Conservation (phyloP, 2,888 invertebrate genomes). For the Eristalis tenax region DNA sequence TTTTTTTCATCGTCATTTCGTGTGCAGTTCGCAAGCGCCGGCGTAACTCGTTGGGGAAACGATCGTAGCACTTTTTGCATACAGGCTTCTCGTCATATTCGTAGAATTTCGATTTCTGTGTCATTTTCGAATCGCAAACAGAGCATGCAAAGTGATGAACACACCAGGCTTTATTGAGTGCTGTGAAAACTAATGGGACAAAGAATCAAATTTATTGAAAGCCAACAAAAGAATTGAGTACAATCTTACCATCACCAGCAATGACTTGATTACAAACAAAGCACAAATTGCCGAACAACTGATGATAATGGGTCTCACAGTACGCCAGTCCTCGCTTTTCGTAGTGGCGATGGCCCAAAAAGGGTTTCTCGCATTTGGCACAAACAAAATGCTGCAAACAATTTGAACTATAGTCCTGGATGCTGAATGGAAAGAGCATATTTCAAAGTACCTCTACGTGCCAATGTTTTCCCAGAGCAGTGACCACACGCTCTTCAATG, state of each 20-base stretch:
- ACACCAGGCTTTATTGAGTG: conserved; percentile 99
- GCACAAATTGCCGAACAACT: conserved; percentile 98
- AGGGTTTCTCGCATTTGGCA: conserved; percentile 99
- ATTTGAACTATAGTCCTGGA: background rate
- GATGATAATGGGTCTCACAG: conserved; percentile 99
- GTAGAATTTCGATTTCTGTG: conserved; percentile 98
- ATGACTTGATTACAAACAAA: conserved; percentile 99
- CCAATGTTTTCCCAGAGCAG: conserved; percentile 99
- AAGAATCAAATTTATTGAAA: background rate
- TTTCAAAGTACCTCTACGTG: conserved; percentile 90
- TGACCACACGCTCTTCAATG: conserved; percentile 99
- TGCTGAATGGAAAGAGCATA: background rate
- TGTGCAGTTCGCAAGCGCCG: conserved; percentile 95
- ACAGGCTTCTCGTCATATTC: conserved; percentile 99
- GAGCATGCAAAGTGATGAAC: conserved; percentile 99
- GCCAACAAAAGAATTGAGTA: background rate
- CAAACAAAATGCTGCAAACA: conserved; percentile 96
- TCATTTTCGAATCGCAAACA: conserved; percentile 97
- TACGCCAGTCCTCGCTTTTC: conserved; percentile 99
- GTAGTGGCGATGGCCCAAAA: conserved; percentile 99
- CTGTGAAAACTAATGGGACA: conserved; percentile 91
- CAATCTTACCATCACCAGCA: conserved; percentile 93
- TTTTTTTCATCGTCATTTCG: conserved; percentile 87
- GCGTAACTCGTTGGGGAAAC: conserved; percentile 95
- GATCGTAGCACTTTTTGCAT: conserved; percentile 99